A percentile compares a stretch with the other conserved stretches of the same genome.
Conservation (phyloP, 2,113 vertebrate species). For the Aptenodytes forsteri region DNA sequence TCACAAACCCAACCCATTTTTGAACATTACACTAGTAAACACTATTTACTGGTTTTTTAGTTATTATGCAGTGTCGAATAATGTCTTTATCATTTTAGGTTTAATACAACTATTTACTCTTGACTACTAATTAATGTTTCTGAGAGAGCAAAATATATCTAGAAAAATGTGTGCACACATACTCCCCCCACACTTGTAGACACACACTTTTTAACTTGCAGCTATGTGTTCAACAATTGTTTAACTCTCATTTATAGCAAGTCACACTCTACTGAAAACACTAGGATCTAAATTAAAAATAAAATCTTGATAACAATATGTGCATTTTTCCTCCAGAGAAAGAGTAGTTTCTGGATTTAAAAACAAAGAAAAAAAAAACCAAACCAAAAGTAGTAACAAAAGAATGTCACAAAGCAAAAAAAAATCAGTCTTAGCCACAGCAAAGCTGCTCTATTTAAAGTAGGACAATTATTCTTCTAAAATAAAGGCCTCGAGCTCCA, state of each 20-base stretch:
- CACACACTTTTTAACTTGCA: not conserved
- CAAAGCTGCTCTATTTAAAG: not conserved
- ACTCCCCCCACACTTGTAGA: fast-evolving
- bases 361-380: not conserved
- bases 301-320: not conserved
- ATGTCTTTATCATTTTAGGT: not conserved
- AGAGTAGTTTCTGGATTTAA: not conserved
- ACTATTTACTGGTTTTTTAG: not conserved
- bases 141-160: not conserved
- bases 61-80: not conserved
- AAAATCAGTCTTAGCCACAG: not conserved
- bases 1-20: not conserved
- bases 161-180: not conserved
- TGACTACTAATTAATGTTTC: not conserved
- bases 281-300: not conserved
- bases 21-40: not conserved
- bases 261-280: not conserved
- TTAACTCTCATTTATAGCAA: not conserved
- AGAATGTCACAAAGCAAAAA: not conserved
- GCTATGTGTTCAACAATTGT: not conserved
- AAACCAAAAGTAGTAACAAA: not conserved
- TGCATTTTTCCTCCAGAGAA: not conserved
- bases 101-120: not conserved
- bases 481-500: not conserved
- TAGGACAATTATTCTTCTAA: not conserved